Evolutionary conservation across 2,888 invertebrate genomes (phyloP).

Genomic region (Sisyra terminalis): DNA sequence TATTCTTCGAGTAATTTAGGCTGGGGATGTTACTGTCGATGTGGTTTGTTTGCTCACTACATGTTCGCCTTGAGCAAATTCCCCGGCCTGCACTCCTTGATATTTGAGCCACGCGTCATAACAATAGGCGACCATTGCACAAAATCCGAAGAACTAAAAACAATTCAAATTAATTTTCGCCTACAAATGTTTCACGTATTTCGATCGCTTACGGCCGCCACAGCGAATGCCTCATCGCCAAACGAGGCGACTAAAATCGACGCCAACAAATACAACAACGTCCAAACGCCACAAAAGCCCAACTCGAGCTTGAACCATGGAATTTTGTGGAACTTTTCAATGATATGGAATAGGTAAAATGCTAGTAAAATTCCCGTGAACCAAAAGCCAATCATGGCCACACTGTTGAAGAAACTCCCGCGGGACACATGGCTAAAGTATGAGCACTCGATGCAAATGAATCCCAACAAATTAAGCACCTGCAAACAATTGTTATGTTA

Average conservation of each 20-base stretch:
- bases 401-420: conserved; percentile 58
- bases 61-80: conserved; percentile 55
- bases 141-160: conserved; percentile 73
- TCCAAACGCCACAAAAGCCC: conserved; percentile 55
- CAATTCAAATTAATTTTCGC: background rate
- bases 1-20: conserved; percentile 17
- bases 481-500: conserved; percentile 28
- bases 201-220: conserved; percentile 53
- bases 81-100: conserved; percentile 44
- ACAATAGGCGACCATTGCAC: conserved; percentile 61
- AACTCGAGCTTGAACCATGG: conserved; percentile 80
- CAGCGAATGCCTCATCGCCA: conserved; percentile 39
- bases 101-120: conserved; percentile 68
- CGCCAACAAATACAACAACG: conserved; percentile 58
- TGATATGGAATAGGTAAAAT: conserved; percentile 69
- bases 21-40: conserved; percentile 31
- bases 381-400: conserved; percentile 75
- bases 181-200: background rate
- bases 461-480: conserved; percentile 55
- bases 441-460: conserved; percentile 61
- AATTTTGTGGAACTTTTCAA: conserved; percentile 70
- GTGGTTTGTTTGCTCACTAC: conserved; percentile 45
- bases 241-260: conserved; percentile 49
- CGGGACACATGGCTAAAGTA: conserved; percentile 32
- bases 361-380: conserved; percentile 62